Base-by-base conservation (phyloP, 2,888 invertebrate species). In the Agrotis clavis region DNA sequence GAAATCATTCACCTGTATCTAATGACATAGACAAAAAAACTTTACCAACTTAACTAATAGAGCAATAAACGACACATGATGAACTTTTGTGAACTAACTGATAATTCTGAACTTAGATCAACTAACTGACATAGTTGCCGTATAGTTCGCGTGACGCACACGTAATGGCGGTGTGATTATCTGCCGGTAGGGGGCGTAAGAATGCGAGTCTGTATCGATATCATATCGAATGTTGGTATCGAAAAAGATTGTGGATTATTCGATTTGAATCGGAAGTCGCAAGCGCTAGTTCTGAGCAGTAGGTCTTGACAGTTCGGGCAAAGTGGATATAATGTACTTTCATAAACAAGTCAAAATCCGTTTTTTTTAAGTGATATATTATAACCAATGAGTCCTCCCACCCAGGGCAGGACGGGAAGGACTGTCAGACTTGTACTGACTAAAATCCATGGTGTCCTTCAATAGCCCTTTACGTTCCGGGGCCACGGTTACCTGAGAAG, bases 81-180 rank as follows among this genome's bases (percentile, higher is more conserved):
- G 67, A 85, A 85, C 65, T 86, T 86, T 62, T 57, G 64, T 25
- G 41, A 85, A 85, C 50, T 67, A 76, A 78, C 75, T 71, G 81
- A 80, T 80, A 80, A 76, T 82, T 74, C 74, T 60, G 77, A 76
- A 87, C 76, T 85, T 85, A 75, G 65, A 74, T 65, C 65, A 67
- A 68, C 67, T 76, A 67, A 64, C 67, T 76, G 54, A 77, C 88
- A 75, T 74, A 51, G 81, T 76, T 81, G 25, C 45, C 11, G 68
- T 57, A 88, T 84, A 83, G 89, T 85, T 93, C 86, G 94, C 94
- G 94, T 94, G 94, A 86, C 86, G 86, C 87, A 88, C 89, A 90
- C 88, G 92, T 93, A 93, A 94, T 93, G 91, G 90, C 90, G 86
- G 85, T 90, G 90, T 91, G 93, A 93, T 93, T 92, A 93, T 91